Conservation (phyloP, 2,113 vertebrate genomes). For the Thymallus thymallus region DNA sequence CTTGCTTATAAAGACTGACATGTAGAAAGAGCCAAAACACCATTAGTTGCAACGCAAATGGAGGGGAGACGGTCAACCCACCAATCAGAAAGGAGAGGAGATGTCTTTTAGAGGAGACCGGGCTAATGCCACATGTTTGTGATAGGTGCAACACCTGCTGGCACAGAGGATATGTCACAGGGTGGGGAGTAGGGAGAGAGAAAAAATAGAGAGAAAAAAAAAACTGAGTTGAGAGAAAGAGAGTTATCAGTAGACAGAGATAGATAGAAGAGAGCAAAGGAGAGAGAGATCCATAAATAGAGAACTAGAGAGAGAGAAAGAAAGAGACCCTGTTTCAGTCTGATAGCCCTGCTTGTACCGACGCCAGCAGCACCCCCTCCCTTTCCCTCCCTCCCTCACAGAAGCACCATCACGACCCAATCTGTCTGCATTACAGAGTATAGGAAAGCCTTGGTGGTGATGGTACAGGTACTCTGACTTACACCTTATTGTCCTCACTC, state of each 20-base stretch:
- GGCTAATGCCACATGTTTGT: conserved; percentile 44
- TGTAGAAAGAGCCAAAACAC: background rate
- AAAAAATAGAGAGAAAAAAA: too few species aligned
- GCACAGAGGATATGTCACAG: conserved; percentile 48
- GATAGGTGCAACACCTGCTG: conserved; percentile 52
- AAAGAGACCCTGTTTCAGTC: conserved; percentile 18
- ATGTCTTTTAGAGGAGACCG: conserved; percentile 32
- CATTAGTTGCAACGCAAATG: too few species aligned
- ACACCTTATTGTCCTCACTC: background rate
- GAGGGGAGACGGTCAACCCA: too few species aligned
- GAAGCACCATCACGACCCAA: conserved; percentile 15
- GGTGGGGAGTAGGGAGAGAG: conserved; percentile 24
- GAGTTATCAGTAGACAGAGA: background rate
- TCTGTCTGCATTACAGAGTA: conserved; percentile 33
- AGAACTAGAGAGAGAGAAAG: conserved; percentile 15
- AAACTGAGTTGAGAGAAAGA: conserved; percentile 1
- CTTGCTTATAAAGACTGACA: background rate
- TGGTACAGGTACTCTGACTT: background rate
- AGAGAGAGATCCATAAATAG: conserved; percentile 27
- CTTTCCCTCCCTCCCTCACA: conserved; percentile 10
- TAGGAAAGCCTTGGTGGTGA: conserved; percentile 6
- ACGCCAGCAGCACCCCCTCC: background rate
- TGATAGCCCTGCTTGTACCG: conserved; percentile 19
- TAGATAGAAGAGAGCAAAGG: conserved; percentile 26
- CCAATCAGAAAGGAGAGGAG: conserved; percentile 4